A percentile compares a stretch with the other conserved stretches of the same genome.
Conservation (phyloP, 2,113 vertebrate species). For the Dinomys branickii region DNA sequence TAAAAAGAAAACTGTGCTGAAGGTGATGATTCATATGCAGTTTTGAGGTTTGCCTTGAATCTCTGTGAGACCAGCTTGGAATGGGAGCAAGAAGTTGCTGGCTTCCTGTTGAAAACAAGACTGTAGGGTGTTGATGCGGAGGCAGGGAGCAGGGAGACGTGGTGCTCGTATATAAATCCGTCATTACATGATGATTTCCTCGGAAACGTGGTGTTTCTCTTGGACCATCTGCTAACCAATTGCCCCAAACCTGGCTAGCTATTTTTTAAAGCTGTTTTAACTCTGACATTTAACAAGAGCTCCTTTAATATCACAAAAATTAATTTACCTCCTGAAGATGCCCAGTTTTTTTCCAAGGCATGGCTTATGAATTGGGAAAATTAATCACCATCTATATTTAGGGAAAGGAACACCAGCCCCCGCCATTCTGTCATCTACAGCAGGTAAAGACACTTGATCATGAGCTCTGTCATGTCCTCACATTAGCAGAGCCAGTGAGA, state of each 20-base stretch:
- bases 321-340: not conserved
- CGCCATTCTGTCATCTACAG: not conserved
- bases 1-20: not conserved
- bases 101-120: not conserved
- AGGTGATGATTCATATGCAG: not conserved
- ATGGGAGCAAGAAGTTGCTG: not conserved
- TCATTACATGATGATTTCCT: not conserved
- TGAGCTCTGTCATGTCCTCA: not conserved
- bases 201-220: not conserved
- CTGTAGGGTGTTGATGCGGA: not conserved
- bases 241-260: not conserved
- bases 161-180: not conserved
- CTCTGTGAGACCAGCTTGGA: not conserved
- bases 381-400: not conserved
- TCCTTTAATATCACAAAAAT: not conserved
- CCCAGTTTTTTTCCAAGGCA: constrained; percentile 11
- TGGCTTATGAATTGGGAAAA: not conserved
- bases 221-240: not conserved
- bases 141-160: too few species aligned
- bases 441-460: constrained; percentile 34
- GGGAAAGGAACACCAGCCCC: not conserved
- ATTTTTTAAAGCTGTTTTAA: not conserved
- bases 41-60: not conserved
- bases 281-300: not conserved
- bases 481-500: constrained; percentile 1